Percentiles rank a stretch among this genome's conserved stretches.
Conservation (phyloP, 2,888 invertebrate genomes). For the Volucella inanis region DNA sequence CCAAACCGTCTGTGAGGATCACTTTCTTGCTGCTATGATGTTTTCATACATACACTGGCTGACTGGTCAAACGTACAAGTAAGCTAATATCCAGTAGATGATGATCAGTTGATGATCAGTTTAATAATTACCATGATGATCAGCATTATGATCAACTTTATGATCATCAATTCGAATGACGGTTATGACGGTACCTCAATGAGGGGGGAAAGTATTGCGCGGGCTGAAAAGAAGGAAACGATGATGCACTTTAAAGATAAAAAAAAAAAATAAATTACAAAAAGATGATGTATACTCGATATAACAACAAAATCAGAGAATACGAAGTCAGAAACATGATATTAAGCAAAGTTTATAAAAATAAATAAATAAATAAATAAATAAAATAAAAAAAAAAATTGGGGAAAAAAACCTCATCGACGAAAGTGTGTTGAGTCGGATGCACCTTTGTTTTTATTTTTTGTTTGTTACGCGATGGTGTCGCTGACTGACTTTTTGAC, state of each 20-base stretch:
- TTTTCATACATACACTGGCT: constrained; percentile 22
- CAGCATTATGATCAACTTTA: constrained; percentile 18
- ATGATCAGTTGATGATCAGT: neutral
- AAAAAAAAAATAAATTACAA: constrained; percentile 53
- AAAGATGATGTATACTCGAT: constrained; percentile 64
- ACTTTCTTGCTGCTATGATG: constrained; percentile 53
- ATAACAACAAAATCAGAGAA: constrained; percentile 58
- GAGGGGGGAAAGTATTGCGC: neutral
- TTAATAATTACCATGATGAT: constrained; percentile 8
- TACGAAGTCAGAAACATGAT: constrained; percentile 44
- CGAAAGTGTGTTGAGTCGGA: constrained; percentile 24
- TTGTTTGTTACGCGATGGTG: constrained; percentile 23
- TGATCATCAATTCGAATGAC: constrained; percentile 21
- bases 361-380: constrained; percentile 10
- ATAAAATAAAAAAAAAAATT: neutral
- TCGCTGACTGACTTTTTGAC: constrained; percentile 68
- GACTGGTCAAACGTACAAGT: constrained; percentile 10
- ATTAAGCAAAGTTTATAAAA: too few species aligned
- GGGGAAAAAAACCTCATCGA: constrained; percentile 13
- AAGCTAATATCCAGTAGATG: constrained; percentile 51
- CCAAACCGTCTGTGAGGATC: constrained; percentile 75
- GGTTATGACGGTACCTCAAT: constrained; percentile 43
- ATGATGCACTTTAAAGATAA: constrained; percentile 11
- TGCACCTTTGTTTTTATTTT: constrained; percentile 52
- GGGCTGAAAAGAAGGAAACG: constrained; percentile 14